These are phyloP conservation scores for Polydrusus cervinus DNA, from an alignment of 2,888 invertebrate genomes.

Conservation along the genomic window DNA sequence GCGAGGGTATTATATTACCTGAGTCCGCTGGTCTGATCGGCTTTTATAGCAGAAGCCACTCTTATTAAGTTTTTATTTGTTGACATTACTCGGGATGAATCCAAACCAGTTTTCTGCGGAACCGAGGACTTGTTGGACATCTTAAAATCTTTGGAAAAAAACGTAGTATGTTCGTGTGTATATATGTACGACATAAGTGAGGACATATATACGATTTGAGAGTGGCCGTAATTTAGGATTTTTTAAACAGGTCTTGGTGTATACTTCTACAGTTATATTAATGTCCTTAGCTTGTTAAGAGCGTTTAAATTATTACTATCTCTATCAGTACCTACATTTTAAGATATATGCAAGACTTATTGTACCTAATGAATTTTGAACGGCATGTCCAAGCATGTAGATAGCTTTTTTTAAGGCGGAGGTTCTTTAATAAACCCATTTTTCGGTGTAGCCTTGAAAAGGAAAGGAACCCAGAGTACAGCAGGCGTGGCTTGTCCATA, in stretches of 20 bases:
- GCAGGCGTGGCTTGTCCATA: no score
- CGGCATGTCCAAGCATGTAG: no score
- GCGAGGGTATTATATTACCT: conserved; percentile 53
- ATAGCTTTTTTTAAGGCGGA: no score
- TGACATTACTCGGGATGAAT: conserved; percentile 53
- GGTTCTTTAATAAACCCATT: no score
- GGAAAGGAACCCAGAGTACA: no score
- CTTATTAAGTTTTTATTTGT: conserved; percentile 56
- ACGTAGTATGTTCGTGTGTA: conserved; percentile 34
- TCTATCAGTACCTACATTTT: no score
- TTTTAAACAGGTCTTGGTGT: conserved; percentile 21
- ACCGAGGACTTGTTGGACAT: conserved; percentile 43
- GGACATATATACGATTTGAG: conserved; percentile 43
- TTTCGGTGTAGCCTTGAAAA: no score
- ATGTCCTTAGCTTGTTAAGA: no score
- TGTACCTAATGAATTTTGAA: no score
- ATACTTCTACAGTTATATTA: background rate
- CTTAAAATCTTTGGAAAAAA: conserved; percentile 44
- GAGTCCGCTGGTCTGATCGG: conserved; percentile 31
- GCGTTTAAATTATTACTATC: no score
- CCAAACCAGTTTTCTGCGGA: conserved; percentile 48
- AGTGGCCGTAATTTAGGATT: conserved; percentile 33
- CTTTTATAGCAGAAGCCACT: conserved; percentile 51
- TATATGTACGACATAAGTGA: conserved; percentile 33
- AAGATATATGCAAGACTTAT: no score